Evolutionary conservation across 2,113 vertebrate species (phyloP).

Genomic region (Sardina pilchardus): DNA sequence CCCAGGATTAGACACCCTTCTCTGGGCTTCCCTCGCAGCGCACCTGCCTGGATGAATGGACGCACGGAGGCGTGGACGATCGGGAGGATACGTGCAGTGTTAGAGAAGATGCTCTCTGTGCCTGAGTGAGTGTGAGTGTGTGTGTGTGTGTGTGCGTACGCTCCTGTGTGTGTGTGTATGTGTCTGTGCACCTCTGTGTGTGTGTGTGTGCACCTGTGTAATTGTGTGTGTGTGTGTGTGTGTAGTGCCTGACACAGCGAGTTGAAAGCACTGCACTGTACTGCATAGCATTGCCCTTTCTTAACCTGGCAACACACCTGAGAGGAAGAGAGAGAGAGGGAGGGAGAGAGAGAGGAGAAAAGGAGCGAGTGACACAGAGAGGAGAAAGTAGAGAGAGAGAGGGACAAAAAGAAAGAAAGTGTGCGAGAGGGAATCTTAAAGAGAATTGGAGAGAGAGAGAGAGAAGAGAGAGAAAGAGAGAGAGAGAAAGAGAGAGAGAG

Average conservation of each 20-base stretch:
- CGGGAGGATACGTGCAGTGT: no score
- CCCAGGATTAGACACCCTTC: not conserved
- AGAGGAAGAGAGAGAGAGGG: not conserved
- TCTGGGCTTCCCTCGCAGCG: not conserved
- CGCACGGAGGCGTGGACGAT: no score
- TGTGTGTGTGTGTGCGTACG: not conserved
- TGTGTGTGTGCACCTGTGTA: not conserved
- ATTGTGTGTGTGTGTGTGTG: not conserved
- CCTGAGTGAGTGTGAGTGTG: no score
- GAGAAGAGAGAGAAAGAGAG: not conserved
- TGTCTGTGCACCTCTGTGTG: not conserved
- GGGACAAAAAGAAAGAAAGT: not conserved
- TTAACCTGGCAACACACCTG: slow-evolving; percentile 12
- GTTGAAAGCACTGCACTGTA: not conserved
- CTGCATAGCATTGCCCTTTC: not conserved
- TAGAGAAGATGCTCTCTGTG: no score
- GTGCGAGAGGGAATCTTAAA: not conserved
- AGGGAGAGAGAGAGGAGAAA: not conserved
- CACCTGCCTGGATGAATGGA: not conserved
- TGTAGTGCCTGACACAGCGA: not conserved
- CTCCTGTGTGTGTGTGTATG: not conserved
- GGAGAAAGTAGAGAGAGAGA: not conserved
- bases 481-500: slow-evolving; percentile 2
- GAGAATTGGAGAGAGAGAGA: not conserved
- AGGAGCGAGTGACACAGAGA: not conserved